phyloP scores from a whole-genome alignment of 2,113 vertebrate genomes.

The Leiothrix lutea region DNA sequence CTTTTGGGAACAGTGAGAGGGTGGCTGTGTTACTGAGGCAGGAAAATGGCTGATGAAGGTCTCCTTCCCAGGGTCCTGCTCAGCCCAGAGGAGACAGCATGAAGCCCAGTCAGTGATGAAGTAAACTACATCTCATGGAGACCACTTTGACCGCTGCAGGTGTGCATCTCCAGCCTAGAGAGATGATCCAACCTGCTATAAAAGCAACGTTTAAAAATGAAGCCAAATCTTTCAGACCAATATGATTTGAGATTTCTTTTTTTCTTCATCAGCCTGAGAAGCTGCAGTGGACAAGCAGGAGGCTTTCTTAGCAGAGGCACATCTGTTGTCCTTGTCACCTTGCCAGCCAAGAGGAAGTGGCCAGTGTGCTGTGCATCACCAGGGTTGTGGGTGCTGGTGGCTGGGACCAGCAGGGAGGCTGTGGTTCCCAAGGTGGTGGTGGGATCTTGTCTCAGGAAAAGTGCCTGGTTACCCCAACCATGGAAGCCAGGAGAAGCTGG shows the following conservation, averaged over 20 bases:
- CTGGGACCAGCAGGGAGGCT: accelerated
- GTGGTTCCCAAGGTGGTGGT: not conserved
- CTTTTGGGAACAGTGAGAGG: constrained; percentile 23
- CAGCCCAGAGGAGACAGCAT: not conserved
- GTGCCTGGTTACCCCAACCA: accelerated
- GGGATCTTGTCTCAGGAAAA: not conserved
- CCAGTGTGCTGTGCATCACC: not conserved
- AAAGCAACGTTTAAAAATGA: not conserved
- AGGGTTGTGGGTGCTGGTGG: accelerated
- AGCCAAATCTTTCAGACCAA: accelerated
- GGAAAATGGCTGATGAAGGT: not conserved
- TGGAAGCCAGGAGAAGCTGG: not conserved
- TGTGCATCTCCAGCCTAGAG: not conserved
- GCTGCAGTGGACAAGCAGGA: not conserved
- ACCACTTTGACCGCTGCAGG: not conserved
- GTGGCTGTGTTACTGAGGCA: not conserved
- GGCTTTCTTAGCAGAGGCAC: not conserved
- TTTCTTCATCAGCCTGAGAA: not conserved
- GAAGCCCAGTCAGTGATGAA: not conserved
- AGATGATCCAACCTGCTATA: accelerated
- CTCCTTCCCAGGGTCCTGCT: not conserved
- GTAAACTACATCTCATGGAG: not conserved
- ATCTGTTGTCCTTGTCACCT: not conserved
- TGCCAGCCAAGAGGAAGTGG: not conserved
- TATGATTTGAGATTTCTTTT: not conserved